These are phyloP conservation scores for Anoplopoma fimbria DNA, from an alignment of 2,113 vertebrate genomes.

Conservation along the genomic window DNA sequence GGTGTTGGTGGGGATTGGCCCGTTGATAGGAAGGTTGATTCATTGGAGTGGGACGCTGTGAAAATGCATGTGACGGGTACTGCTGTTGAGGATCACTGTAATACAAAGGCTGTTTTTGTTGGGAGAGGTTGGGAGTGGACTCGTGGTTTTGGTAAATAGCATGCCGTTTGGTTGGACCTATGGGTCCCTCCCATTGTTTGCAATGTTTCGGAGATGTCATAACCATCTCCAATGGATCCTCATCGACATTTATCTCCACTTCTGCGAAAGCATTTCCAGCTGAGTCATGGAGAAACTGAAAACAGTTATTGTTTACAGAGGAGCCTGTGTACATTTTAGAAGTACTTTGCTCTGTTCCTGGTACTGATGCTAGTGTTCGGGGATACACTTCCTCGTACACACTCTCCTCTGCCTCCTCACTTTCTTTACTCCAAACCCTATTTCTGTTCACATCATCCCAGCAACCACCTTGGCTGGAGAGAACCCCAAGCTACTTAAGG, in stretches of 20 bases:
- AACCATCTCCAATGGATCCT: constrained; percentile 81
- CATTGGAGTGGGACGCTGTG: constrained; percentile 43
- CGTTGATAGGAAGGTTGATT: constrained; percentile 49
- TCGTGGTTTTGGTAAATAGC: constrained; percentile 76
- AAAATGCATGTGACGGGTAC: constrained; percentile 32
- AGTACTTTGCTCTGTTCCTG: constrained; percentile 47
- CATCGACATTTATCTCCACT: constrained; percentile 85
- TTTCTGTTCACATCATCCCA: constrained; percentile 37
- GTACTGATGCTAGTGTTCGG: background rate
- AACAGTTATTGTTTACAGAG: constrained; percentile 64
- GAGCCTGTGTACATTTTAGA: constrained; percentile 22
- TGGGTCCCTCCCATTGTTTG: constrained; percentile 48
- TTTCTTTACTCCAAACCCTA: constrained; percentile 31
- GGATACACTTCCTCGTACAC: constrained; percentile 74
- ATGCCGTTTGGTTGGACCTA: constrained; percentile 67
- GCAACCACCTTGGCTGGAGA: constrained; percentile 62
- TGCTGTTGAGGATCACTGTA: constrained; percentile 39
- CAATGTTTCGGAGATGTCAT: constrained; percentile 52
- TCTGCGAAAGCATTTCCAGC: constrained; percentile 85
- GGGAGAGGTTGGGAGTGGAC: constrained; percentile 43
- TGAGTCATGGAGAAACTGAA: constrained; percentile 74
- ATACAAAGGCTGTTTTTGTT: constrained; percentile 44
- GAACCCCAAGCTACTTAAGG: constrained; percentile 51
- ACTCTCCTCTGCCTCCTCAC: constrained; percentile 67
- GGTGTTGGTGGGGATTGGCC: constrained; percentile 37